Evolutionary conservation across 2,113 vertebrate genomes (phyloP).

Genomic region (Uria lomvia): DNA sequence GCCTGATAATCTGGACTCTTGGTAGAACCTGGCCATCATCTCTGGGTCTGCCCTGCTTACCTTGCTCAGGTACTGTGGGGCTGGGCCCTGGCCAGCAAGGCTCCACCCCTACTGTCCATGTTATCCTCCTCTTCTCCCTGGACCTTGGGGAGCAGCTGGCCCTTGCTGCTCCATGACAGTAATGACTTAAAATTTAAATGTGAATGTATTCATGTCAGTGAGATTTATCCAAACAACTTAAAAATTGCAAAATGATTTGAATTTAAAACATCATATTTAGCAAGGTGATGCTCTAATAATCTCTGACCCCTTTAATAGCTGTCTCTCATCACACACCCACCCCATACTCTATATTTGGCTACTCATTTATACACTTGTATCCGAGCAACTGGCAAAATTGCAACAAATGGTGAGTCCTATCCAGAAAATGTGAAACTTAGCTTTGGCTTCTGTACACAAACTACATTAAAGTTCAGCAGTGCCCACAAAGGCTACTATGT

Average conservation of each 20-base stretch:
- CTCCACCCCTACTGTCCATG: not conserved
- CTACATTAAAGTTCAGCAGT: not conserved
- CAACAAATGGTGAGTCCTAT: not conserved
- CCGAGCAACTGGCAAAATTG: not conserved
- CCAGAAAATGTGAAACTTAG: not conserved
- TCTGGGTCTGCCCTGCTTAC: not conserved
- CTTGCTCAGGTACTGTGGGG: not conserved
- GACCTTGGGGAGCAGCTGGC: not conserved
- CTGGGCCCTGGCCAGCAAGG: not conserved
- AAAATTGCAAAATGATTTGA: not conserved
- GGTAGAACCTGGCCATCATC: not conserved
- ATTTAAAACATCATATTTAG: not conserved
- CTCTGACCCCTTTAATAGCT: not conserved
- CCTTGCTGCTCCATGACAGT: not conserved
- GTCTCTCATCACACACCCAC: not conserved
- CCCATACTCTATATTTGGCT: not conserved
- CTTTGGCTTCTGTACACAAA: not conserved
- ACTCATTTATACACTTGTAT: not conserved
- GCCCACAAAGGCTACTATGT: not conserved
- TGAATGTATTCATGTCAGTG: not conserved
- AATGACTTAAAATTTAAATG: not conserved
- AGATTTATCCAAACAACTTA: not conserved
- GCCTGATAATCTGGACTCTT: not conserved
- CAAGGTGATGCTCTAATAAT: not conserved
- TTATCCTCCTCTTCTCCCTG: not conserved